Evolutionary conservation across 2,797 vertebrate species (phyloP).

Genomic region (Pachyuromys duprasi): DNA sequence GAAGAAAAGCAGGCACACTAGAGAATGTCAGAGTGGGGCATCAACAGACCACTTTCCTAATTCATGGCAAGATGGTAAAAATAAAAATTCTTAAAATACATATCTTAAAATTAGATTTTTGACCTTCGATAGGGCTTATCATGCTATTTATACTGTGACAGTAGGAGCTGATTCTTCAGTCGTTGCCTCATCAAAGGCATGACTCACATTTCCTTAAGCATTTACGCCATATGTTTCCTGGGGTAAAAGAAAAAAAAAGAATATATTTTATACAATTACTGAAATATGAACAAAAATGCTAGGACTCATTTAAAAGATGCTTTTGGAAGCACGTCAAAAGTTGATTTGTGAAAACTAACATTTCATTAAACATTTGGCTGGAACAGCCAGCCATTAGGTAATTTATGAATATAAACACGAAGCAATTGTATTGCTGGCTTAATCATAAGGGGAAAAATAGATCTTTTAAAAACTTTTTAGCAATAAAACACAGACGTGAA

Average conservation of each 20-base stretch:
- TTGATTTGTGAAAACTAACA: slow-evolving; percentile 62
- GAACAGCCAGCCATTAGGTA: slow-evolving; percentile 7
- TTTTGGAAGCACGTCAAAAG: slow-evolving; percentile 58
- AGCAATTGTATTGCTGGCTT: slow-evolving; percentile 26
- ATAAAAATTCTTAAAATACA: slow-evolving; percentile 80
- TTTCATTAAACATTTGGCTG: slow-evolving; percentile 34
- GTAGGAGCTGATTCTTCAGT: slow-evolving; percentile 77
- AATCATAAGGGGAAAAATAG: slow-evolving; percentile 50
- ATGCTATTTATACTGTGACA: slow-evolving; percentile 82
- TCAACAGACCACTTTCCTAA: slow-evolving; percentile 65
- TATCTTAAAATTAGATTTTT: slow-evolving; percentile 81
- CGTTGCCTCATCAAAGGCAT: slow-evolving; percentile 78
- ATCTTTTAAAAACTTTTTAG: slow-evolving; percentile 22
- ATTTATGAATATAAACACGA: slow-evolving; percentile 60
- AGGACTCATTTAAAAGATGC: slow-evolving; percentile 71
- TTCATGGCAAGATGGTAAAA: slow-evolving; percentile 68
- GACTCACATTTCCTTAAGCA: slow-evolving; percentile 85
- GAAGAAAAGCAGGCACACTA: neutral
- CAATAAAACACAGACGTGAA: slow-evolving; percentile 1
- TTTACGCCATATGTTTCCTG: slow-evolving; percentile 80
- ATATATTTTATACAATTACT: slow-evolving; percentile 54
- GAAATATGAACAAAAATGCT: slow-evolving; percentile 59
- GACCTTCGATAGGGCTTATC: slow-evolving; percentile 80
- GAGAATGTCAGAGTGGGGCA: slow-evolving; percentile 46
- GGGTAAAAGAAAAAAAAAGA: slow-evolving; percentile 68